A percentile compares a stretch with the other conserved stretches of the same genome.
phyloP scores from a whole-genome alignment of 2,888 invertebrate species.

The Drosophila demipolita region DNA sequence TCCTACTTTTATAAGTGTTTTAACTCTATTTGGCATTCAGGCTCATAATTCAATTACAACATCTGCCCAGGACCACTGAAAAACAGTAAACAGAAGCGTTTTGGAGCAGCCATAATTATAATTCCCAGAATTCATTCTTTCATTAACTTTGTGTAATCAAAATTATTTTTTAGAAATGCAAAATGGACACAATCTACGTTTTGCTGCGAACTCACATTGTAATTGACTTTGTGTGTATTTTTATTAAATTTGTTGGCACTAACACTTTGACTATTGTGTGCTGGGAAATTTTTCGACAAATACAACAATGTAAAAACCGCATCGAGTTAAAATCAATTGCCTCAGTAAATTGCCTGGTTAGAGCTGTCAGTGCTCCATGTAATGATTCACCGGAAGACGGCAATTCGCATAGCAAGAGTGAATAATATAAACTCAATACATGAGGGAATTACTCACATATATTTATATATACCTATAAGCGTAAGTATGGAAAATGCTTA shows the following conservation, averaged over 20 bases:
- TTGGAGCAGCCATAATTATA: background rate
- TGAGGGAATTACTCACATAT: background rate
- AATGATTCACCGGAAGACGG: conserved; percentile 41
- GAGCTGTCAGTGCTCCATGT: background rate
- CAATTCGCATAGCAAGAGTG: conserved; percentile 37
- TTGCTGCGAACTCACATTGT: background rate
- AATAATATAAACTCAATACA: conserved; percentile 22
- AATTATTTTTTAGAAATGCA: background rate
- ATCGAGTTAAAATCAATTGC: conserved; percentile 33
- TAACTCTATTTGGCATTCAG: background rate
- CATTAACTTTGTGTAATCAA: background rate
- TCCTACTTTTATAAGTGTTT: background rate
- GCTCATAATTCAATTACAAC: background rate
- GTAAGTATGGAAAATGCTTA: background rate
- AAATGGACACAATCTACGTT: background rate
- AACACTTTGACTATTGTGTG: background rate
- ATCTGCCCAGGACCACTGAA: background rate
- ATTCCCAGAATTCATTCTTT: background rate
- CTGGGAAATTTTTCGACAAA: conserved; percentile 19
- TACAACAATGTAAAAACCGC: conserved; percentile 12
- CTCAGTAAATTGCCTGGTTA: conserved; percentile 36
- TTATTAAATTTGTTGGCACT: conserved; percentile 28
- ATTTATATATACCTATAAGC: background rate
- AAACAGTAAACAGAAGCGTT: too few species aligned
- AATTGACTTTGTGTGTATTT: conserved; percentile 4